Evolutionary conservation across 1,140 invertebrate genomes (phyloP).

Genomic region (Caenorhabditis remanei): DNA sequence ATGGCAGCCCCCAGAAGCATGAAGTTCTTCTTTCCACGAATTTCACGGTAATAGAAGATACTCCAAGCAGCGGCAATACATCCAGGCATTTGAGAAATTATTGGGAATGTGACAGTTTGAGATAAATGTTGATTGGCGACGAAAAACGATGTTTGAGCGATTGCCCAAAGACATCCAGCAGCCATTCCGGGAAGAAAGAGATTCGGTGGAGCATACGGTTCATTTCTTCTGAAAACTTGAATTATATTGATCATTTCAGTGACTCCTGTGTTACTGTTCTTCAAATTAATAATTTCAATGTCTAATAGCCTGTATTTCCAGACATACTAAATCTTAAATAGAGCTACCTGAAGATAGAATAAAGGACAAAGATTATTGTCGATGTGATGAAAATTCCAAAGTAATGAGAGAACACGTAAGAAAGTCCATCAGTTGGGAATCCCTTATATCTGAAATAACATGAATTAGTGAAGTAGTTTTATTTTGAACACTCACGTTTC

Average conservation of each 20-base stretch:
- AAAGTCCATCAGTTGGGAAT: conserved; percentile 68
- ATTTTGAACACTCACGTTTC: conserved; percentile 47
- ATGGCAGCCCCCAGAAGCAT: conserved; percentile 59
- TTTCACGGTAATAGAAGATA: conserved; percentile 64
- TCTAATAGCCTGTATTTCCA: background rate
- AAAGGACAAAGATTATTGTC: conserved; percentile 78
- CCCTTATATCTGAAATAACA: background rate
- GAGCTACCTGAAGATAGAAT: conserved; percentile 65
- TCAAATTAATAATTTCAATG: too few species aligned
- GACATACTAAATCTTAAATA: too few species aligned
- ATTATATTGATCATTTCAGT: background rate
- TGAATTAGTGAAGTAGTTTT: background rate
- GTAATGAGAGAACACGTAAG: conserved; percentile 80
- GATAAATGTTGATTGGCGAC: conserved; percentile 63
- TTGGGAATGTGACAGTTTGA: conserved; percentile 61
- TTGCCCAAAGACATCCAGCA: conserved; percentile 59
- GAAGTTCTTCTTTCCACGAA: conserved; percentile 56
- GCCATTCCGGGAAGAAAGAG: conserved; percentile 54
- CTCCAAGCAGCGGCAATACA: conserved; percentile 65
- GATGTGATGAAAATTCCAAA: conserved; percentile 79
- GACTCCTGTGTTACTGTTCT: too few species aligned
- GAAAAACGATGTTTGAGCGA: conserved; percentile 62
- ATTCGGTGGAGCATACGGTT: conserved; percentile 41
- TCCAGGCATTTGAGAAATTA: conserved; percentile 62
- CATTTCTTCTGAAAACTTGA: conserved; percentile 23